Percentiles rank a stretch among this genome's conserved stretches.
These are phyloP conservation scores for Aegotheles bennettii DNA, from an alignment of 2,113 vertebrate species.

Conservation along the genomic window DNA sequence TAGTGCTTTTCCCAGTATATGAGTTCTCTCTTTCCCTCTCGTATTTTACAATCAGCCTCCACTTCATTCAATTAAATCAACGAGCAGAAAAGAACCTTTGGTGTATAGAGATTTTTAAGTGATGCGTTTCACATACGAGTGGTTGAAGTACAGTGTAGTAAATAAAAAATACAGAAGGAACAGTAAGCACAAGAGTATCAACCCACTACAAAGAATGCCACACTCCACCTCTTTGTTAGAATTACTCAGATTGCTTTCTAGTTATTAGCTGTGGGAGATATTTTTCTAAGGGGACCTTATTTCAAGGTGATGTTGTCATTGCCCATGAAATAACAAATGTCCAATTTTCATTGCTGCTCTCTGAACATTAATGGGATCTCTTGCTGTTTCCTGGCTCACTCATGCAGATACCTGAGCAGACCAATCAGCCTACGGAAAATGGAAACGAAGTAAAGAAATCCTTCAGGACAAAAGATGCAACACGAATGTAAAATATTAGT, in stretches of 20 bases:
- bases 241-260: neutral
- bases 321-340: neutral
- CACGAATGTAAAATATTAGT: neutral
- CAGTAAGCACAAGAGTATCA: neutral
- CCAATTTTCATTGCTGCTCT: neutral
- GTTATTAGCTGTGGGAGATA: neutral
- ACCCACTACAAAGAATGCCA: neutral
- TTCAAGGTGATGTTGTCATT: neutral
- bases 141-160: neutral
- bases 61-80: neutral
- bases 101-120: neutral
- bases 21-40: neutral
- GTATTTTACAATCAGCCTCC: neutral
- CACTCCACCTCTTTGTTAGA: neutral
- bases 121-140: neutral
- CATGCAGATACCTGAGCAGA: neutral
- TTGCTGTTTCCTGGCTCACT: neutral
- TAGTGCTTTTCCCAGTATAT: constrained; percentile 40
- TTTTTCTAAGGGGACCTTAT: neutral
- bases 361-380: neutral
- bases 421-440: neutral
- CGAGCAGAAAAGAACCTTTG: neutral
- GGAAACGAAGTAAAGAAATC: neutral
- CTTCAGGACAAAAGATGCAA: neutral
- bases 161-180: neutral